These are phyloP conservation scores for Rhopilema esculentum DNA, from an alignment of 30 jellyfish, hydroid and myxozoan species.

Conservation along the genomic window DNA sequence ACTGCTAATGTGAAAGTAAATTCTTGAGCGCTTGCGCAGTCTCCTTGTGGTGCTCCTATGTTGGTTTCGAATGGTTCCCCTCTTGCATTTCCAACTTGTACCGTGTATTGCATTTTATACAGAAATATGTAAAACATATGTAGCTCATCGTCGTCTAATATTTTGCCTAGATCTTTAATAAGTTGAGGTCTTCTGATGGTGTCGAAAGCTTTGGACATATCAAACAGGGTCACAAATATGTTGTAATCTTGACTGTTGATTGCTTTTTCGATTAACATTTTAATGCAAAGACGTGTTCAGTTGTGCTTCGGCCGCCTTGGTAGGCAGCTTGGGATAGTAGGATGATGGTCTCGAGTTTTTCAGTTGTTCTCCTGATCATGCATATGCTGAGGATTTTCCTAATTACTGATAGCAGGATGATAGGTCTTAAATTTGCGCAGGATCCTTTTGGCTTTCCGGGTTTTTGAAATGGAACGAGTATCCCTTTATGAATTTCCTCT, in stretches of 20 bases:
- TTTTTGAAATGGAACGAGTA: neutral
- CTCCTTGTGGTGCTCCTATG: constrained; percentile 5
- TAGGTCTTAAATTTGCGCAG: constrained; percentile 26
- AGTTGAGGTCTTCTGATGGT: no score
- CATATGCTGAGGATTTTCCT: neutral
- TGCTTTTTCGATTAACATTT: no score
- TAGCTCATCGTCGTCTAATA: no score
- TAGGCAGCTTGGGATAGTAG: neutral
- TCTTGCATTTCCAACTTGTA: constrained; percentile 16
- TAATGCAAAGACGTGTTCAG: no score
- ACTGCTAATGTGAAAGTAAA: no score
- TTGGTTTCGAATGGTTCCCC: no score
- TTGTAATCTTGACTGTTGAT: no score
- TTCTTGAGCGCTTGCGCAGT: constrained; percentile 18
- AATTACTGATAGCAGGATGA: constrained; percentile 7
- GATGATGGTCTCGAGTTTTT: neutral
- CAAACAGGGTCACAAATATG: no score
- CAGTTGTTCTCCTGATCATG: neutral
- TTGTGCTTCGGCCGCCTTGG: neutral
- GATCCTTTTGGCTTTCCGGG: constrained; percentile 8
- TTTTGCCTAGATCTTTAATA: no score
- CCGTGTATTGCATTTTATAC: constrained; percentile 17
- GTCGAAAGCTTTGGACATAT: no score
- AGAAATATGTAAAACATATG: no score
- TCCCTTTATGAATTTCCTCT: constrained; percentile 1